Conservation (phyloP, 2,113 vertebrate genomes). For the Mustela nigripes region DNA sequence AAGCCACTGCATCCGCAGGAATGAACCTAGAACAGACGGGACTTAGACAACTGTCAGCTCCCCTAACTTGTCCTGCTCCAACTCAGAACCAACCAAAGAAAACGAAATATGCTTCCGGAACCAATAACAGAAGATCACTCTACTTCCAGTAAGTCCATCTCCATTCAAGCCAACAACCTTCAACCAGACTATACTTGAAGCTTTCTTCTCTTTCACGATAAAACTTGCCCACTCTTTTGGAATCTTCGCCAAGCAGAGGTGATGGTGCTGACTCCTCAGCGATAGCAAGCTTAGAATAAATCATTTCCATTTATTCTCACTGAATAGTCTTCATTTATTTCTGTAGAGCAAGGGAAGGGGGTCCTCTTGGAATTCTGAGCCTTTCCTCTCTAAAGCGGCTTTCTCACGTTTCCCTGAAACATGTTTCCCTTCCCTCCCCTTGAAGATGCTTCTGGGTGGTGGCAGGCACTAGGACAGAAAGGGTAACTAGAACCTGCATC, state of each 20-base stretch:
- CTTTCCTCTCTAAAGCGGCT: background rate
- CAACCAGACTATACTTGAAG: background rate
- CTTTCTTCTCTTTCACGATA: background rate
- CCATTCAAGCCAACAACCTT: background rate
- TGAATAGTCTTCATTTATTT: background rate
- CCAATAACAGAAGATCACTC: background rate
- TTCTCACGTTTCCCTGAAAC: background rate
- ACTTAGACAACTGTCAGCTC: background rate
- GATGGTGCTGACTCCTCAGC: background rate
- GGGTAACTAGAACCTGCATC: accelerated
- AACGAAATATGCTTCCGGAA: background rate
- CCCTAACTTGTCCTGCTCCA: background rate
- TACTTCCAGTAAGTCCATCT: background rate
- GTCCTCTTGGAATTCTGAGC: background rate
- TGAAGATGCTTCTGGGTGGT: background rate
- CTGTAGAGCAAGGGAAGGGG: accelerated
- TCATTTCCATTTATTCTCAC: background rate
- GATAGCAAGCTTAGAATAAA: background rate
- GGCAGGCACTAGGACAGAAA: background rate
- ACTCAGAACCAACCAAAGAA: background rate
- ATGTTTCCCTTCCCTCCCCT: background rate
- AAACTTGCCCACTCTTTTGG: background rate
- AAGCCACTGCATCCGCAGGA: background rate
- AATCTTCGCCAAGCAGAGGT: background rate
- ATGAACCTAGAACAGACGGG: background rate